A percentile compares a stretch with the other conserved stretches of the same genome.
These are phyloP conservation scores for Euschistus heros DNA, from an alignment of 1,140 invertebrate genomes.

Conservation along the genomic window DNA sequence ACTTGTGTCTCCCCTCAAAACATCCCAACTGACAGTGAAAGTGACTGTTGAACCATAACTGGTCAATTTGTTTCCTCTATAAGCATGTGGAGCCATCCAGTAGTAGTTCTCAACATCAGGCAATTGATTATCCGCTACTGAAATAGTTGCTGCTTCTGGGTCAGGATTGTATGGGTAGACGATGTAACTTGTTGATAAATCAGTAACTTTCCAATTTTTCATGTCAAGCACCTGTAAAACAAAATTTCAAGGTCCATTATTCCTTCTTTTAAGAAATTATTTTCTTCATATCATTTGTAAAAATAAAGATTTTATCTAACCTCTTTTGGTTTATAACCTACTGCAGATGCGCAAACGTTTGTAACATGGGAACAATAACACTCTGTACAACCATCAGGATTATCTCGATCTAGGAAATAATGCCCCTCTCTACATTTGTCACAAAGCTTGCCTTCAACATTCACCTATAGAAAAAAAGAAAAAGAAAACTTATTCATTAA, in stretches of 20 bases:
- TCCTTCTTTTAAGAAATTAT: too few species aligned
- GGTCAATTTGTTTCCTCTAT: slow-evolving; percentile 59
- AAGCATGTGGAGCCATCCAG: slow-evolving; percentile 73
- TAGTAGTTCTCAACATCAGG: slow-evolving; percentile 66
- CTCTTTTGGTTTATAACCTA: slow-evolving; percentile 44
- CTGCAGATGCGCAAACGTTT: slow-evolving; percentile 50
- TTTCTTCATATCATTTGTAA: not conserved
- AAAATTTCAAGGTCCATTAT: not conserved
- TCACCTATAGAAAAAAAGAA: slow-evolving; percentile 39
- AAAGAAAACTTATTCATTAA: too few species aligned
- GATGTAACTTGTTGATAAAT: slow-evolving; percentile 43
- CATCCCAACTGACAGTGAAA: slow-evolving; percentile 70
- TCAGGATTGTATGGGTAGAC: slow-evolving; percentile 40
- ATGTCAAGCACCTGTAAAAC: slow-evolving; percentile 42
- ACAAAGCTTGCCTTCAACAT: slow-evolving; percentile 71
- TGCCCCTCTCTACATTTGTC: slow-evolving; percentile 71
- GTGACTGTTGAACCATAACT: slow-evolving; percentile 75
- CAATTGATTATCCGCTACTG: slow-evolving; percentile 53
- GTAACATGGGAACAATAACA: slow-evolving; percentile 91
- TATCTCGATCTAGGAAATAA: slow-evolving; percentile 63
- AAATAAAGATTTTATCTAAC: slow-evolving; percentile 35
- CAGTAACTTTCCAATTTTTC: slow-evolving; percentile 51
- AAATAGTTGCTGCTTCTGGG: slow-evolving; percentile 43
- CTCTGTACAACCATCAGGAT: slow-evolving; percentile 69
- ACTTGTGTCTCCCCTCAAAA: slow-evolving; percentile 77